Percentiles rank a stretch among this genome's conserved stretches.
Conservation (phyloP, 2,888 invertebrate species). For the Caenorhabditis afra region DNA sequence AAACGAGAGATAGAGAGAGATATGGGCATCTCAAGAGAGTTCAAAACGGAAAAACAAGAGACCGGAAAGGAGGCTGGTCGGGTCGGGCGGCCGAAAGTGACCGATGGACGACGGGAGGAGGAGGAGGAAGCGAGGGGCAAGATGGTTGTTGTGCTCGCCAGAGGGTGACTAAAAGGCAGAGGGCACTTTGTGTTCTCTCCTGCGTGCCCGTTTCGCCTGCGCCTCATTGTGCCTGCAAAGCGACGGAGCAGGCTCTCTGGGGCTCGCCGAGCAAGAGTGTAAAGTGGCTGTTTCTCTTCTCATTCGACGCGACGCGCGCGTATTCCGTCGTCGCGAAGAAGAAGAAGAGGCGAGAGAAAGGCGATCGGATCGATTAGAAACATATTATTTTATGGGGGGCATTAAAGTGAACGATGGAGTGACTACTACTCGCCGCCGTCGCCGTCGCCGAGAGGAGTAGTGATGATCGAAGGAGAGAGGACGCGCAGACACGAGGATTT, state of each 20-base stretch:
- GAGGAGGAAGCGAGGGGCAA: constrained; percentile 16
- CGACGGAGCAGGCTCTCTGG: constrained; percentile 24
- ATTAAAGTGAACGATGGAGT: constrained; percentile 36
- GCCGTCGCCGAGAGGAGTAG: background rate
- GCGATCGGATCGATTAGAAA: constrained; percentile 53
- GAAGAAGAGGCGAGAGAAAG: constrained; percentile 30
- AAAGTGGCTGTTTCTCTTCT: constrained; percentile 60
- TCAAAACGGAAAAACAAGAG: constrained; percentile 14
- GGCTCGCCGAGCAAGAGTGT: constrained; percentile 52
- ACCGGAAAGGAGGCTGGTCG: constrained; percentile 1
- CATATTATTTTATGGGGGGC: constrained; percentile 55
- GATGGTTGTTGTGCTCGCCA: constrained; percentile 44
- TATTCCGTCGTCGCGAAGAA: constrained; percentile 34
- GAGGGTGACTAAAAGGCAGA: constrained; percentile 58
- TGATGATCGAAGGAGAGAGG: constrained; percentile 19
- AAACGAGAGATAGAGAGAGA: constrained; percentile 21
- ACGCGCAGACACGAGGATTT: constrained; percentile 5
- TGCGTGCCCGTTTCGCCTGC: constrained; percentile 24
- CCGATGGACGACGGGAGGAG: constrained; percentile 16
- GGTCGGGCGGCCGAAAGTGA: constrained; percentile 8
- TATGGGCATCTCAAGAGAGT: constrained; percentile 24
- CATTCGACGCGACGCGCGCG: constrained; percentile 28
- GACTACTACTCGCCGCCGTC: constrained; percentile 18
- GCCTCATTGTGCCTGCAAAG: constrained; percentile 31
- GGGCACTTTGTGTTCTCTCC: constrained; percentile 50